Evolutionary conservation across 2,113 vertebrate species (phyloP), one percentile per base, ranked within the genome.

Genomic region (Plotosus lineatus): DNA sequence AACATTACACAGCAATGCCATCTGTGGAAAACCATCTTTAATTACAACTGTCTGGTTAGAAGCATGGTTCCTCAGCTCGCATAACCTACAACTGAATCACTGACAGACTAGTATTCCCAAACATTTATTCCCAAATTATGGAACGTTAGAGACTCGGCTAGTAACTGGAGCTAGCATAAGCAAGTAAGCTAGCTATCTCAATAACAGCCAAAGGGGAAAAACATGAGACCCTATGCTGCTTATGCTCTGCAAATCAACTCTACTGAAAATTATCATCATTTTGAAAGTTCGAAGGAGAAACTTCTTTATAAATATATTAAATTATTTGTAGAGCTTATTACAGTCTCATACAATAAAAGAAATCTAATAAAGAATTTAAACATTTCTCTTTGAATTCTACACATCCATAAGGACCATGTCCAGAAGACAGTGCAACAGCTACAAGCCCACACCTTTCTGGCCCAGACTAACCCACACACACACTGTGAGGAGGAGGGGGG

Each of bases 391-490:
- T n/a, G n/a, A n/a, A n/a, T n/a, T n/a, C n/a, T n/a, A n/a, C n/a
- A n/a, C n/a, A n/a, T n/a, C n/a, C n/a, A n/a, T n/a, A n/a, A n/a
- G n/a, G n/a, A n/a, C n/a, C n/a, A n/a, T n/a, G n/a, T n/a, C n/a
- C n/a, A n/a, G n/a, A n/a, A n/a, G n/a, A n/a, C n/a, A n/a, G n/a
- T n/a, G n/a, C n/a, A 61, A 61, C 12, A 60, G 56, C 14, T 61
- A 56, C 56, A 58, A 14, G 9, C 55, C 56, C 60, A 36, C 17
- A 5, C 6, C 60, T 63, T 14, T 63, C 60, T 36, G 53, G 7
- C 7, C n/a, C 84, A 71, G 66, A 63, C 79, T 48, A n/a, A n/a
- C 38, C 26, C 50, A 63, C 28, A 23, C 46, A 65, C 31, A 26
- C 15, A 73, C 51, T n/a, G n/a, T n/a, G n/a, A n/a, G n/a, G n/a